Percentiles rank a stretch among this genome's conserved stretches.
These are phyloP conservation scores for Atlantisia rogersi DNA, from an alignment of 2,113 vertebrate species.

Conservation along the genomic window DNA sequence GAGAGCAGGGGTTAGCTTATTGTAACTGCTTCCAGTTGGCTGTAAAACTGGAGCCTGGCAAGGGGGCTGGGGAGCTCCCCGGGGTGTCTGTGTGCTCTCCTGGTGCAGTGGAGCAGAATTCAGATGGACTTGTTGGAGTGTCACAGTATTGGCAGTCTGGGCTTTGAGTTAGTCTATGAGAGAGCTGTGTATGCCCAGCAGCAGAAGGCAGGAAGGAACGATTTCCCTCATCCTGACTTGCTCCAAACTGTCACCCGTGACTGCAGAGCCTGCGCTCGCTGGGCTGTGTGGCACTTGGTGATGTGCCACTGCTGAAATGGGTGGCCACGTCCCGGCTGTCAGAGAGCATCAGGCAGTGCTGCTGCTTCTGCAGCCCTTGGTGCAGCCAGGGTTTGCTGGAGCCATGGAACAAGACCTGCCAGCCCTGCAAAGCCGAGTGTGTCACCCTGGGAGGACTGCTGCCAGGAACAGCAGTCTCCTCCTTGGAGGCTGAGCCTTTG, in stretches of 20 bases:
- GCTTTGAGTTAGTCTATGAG: background rate
- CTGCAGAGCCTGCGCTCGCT: background rate
- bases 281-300: background rate
- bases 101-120: background rate
- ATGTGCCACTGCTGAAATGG: background rate
- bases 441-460: background rate
- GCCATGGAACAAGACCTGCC: background rate
- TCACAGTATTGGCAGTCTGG: background rate
- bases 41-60: background rate
- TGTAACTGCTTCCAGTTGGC: background rate
- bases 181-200: background rate
- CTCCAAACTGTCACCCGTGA: slow-evolving; percentile 18
- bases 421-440: background rate
- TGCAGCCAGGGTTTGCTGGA: background rate
- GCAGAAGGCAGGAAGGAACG: slow-evolving; percentile 10
- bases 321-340: background rate
- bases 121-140: background rate
- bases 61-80: background rate
- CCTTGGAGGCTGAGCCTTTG: background rate
- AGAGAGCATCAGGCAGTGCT: background rate
- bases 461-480: background rate
- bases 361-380: accelerated
- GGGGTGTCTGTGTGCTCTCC: background rate
- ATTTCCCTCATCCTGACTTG: background rate
- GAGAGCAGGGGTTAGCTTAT: background rate